phyloP scores from a whole-genome alignment of 2,888 invertebrate genomes.

The Pseudoips prasinana region DNA sequence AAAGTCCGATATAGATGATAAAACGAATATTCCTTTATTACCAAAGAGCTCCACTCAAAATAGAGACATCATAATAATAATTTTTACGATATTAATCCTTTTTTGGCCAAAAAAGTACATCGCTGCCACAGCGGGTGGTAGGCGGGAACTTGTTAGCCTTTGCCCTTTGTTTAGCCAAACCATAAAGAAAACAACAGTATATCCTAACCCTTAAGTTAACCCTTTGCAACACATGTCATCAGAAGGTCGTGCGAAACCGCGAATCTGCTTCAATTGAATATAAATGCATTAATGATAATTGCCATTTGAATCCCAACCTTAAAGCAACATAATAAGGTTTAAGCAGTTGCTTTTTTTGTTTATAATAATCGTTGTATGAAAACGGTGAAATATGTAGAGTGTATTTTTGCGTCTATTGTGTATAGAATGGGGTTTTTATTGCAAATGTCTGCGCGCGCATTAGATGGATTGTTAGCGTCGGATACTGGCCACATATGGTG shows the following conservation, averaged over 20 bases:
- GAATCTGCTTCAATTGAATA: conserved; percentile 31
- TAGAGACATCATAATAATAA: conserved; percentile 47
- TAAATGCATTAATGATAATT: conserved; percentile 8
- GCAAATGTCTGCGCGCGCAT: conserved; percentile 58
- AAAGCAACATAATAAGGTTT: conserved; percentile 13
- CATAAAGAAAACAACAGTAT: conserved; percentile 70
- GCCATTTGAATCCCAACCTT: conserved; percentile 18
- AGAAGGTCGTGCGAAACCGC: conserved; percentile 46
- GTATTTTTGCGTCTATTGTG: conserved; percentile 45
- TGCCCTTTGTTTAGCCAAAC: conserved; percentile 59
- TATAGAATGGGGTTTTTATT: conserved; percentile 58
- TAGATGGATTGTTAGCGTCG: conserved; percentile 54
- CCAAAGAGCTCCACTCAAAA: conserved; percentile 21
- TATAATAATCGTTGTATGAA: conserved; percentile 23
- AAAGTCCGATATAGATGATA: no score
- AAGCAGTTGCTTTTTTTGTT: not conserved
- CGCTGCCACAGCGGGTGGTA: conserved; percentile 56
- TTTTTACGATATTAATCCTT: conserved; percentile 45
- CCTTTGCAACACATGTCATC: conserved; percentile 67
- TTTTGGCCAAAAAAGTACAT: conserved; percentile 52
- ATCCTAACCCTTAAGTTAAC: conserved; percentile 64
- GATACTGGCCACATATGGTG: conserved; percentile 57
- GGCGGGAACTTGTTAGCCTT: conserved; percentile 71
- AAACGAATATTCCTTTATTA: no score
- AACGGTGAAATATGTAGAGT: conserved; percentile 34